These are phyloP conservation scores for Caenorhabditis afra DNA, from an alignment of 2,888 invertebrate species.

Conservation along the genomic window DNA sequence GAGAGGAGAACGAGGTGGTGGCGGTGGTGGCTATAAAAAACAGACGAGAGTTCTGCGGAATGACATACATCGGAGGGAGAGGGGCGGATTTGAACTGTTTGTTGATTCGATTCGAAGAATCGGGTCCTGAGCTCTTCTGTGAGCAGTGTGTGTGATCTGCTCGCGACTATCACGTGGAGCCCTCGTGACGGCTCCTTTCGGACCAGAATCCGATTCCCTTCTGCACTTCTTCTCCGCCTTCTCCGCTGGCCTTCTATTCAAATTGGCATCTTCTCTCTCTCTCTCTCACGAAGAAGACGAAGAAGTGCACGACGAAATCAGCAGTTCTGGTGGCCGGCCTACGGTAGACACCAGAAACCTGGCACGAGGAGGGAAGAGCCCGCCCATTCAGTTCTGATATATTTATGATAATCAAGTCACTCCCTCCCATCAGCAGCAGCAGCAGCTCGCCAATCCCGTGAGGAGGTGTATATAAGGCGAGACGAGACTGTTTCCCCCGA, in stretches of 20 bases:
- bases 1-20: no score
- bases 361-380: slow-evolving; percentile 13
- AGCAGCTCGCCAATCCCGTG: slow-evolving; percentile 15
- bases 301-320: neutral
- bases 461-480: slow-evolving; percentile 19
- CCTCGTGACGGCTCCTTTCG: no score
- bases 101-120: slow-evolving; percentile 7
- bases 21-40: slow-evolving; percentile 31
- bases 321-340: neutral
- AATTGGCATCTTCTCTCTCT: neutral
- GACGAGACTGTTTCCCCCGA: neutral
- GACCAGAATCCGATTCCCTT: neutral
- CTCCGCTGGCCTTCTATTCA: no score
- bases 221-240: no score
- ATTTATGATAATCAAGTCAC: slow-evolving; percentile 48
- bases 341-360: slow-evolving; percentile 19
- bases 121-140: neutral
- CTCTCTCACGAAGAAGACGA: neutral
- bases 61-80: neutral
- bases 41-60: slow-evolving; percentile 1
- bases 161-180: neutral
- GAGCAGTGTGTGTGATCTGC: neutral
- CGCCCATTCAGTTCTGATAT: slow-evolving; percentile 27
- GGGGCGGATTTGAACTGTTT: slow-evolving; percentile 30
- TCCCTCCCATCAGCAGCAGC: slow-evolving; percentile 11